Percentiles rank a stretch among this genome's conserved stretches.
These are phyloP conservation scores for Gadopsis bispinosus DNA, from an alignment of 2,797 vertebrate genomes.

Conservation along the genomic window DNA sequence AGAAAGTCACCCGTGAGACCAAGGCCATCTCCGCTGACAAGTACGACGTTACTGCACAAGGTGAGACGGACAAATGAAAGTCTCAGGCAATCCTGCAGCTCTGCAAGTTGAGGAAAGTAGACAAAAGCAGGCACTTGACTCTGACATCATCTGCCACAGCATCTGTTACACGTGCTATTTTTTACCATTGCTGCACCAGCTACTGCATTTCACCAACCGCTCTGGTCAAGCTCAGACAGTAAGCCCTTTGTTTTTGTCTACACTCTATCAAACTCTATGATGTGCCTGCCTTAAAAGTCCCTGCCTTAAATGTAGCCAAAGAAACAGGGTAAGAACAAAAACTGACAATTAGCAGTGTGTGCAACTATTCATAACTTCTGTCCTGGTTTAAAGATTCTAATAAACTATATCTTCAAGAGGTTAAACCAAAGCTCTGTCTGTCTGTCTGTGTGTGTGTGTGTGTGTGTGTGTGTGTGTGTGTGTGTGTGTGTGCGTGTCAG, in stretches of 20 bases:
- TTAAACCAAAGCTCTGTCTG: conserved; percentile 6
- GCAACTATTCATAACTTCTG: neutral
- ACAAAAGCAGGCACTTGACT: neutral
- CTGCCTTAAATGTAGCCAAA: neutral
- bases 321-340: neutral
- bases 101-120: neutral
- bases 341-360: neutral
- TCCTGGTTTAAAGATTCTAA: neutral
- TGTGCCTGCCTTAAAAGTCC: neutral
- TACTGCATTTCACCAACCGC: neutral
- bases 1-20: conserved; percentile 95
- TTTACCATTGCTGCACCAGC: neutral
- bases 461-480: neutral
- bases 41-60: conserved; percentile 95
- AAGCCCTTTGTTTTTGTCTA: neutral
- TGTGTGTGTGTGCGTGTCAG: conserved; percentile 73
- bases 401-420: neutral
- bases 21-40: conserved; percentile 95
- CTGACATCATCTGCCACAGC: neutral
- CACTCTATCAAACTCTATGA: neutral
- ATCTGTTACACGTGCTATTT: neutral
- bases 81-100: neutral
- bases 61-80: conserved; percentile 73
- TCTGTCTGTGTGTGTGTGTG: too few relatives aligned
- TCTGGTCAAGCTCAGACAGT: neutral